These are phyloP conservation scores for Drosophila arizonae DNA, from an alignment of 1,140 invertebrate genomes.

Conservation along the genomic window DNA sequence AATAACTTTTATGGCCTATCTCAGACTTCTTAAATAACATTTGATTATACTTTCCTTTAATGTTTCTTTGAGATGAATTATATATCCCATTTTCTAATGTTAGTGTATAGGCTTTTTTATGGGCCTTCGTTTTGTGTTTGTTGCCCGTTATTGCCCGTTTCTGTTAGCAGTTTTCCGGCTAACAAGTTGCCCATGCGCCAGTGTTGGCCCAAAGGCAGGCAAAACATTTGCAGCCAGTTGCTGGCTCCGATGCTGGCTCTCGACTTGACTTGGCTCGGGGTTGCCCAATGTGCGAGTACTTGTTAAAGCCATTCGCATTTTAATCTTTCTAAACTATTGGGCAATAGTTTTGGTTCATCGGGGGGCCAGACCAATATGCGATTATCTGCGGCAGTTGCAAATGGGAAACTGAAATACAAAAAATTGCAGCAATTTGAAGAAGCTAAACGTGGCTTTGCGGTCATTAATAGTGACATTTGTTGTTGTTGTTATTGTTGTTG, in stretches of 20 bases:
- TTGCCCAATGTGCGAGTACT: constrained; percentile 42
- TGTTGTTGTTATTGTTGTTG: constrained; percentile 29
- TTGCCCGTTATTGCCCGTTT: constrained; percentile 18
- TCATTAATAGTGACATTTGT: constrained; percentile 22
- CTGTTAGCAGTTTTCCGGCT: constrained; percentile 57
- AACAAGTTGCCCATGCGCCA: constrained; percentile 58
- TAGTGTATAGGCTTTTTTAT: constrained; percentile 24
- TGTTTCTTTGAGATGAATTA: too few relatives aligned
- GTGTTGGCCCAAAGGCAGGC: constrained; percentile 44
- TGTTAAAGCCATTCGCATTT: constrained; percentile 70
- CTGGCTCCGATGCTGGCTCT: neutral
- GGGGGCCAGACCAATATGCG: constrained; percentile 23
- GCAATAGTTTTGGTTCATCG: constrained; percentile 58
- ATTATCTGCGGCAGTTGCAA: constrained; percentile 57
- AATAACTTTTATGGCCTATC: too few relatives aligned
- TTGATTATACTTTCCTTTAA: too few relatives aligned
- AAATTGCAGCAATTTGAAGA: constrained; percentile 60
- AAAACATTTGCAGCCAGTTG: constrained; percentile 14
- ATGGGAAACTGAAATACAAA: constrained; percentile 56
- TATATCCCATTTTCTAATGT: neutral
- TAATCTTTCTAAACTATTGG: constrained; percentile 78
- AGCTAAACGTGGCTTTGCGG: constrained; percentile 47
- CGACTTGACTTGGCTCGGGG: constrained; percentile 33
- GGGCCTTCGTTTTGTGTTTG: neutral
- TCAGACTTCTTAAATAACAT: too few relatives aligned